phyloP scores from a whole-genome alignment of 2,888 invertebrate genomes.

The Andrena chrysosceles region DNA sequence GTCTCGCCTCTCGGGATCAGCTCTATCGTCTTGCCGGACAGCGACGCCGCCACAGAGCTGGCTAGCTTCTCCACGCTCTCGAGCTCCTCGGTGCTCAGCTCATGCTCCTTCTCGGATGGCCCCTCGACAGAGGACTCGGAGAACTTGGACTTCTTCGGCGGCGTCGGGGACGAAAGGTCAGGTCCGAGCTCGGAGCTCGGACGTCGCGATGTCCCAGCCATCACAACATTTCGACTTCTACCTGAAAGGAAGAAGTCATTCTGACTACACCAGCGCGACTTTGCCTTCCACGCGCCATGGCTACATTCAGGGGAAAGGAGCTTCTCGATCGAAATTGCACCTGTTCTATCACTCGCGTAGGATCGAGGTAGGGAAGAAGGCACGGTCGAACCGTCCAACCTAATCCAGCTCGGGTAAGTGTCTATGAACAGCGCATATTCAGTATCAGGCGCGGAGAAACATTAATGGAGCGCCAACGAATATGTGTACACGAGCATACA shows the following conservation, averaged over 20 bases:
- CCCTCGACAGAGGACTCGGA: slow-evolving; percentile 44
- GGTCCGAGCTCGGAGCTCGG: slow-evolving; percentile 77
- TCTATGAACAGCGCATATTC: slow-evolving; percentile 6
- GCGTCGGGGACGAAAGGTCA: slow-evolving; percentile 74
- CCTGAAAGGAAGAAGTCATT: slow-evolving; percentile 42
- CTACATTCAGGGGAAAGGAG: too few species aligned
- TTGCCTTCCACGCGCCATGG: too few species aligned
- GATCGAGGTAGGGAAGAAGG: not conserved
- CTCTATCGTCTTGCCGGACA: slow-evolving; percentile 37
- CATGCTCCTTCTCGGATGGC: slow-evolving; percentile 23
- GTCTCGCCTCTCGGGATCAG: slow-evolving; percentile 2
- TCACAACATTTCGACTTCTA: slow-evolving; percentile 79
- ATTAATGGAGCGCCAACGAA: not conserved
- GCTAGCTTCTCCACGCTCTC: slow-evolving; percentile 47
- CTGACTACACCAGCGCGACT: not conserved
- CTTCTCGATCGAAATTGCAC: not conserved
- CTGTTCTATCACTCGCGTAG: not conserved
- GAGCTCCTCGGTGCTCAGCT: slow-evolving; percentile 29
- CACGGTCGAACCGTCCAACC: not conserved
- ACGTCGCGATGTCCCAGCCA: slow-evolving; percentile 80
- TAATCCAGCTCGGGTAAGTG: not conserved
- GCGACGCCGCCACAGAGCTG: slow-evolving; percentile 32
- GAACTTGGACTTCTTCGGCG: slow-evolving; percentile 63
- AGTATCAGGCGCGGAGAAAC: not conserved
- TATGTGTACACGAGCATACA: not conserved